Evolutionary conservation across 1,140 invertebrate species (phyloP).

Genomic region (Bombus consobrinus): DNA sequence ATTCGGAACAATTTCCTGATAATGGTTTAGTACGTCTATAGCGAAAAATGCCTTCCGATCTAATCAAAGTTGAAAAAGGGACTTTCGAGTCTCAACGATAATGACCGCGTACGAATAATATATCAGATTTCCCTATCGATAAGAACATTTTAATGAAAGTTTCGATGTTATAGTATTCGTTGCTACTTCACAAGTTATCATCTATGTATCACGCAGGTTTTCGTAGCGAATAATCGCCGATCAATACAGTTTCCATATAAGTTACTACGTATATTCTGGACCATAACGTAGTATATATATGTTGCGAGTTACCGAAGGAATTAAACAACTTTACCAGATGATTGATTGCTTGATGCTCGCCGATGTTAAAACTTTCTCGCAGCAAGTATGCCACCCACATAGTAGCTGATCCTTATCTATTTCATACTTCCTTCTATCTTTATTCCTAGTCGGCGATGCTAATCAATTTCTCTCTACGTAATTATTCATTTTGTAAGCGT

Average conservation of each 20-base stretch:
- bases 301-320: conserved; percentile 74
- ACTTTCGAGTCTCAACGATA: background rate
- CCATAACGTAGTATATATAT: conserved; percentile 46
- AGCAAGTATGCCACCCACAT: conserved; percentile 70
- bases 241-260: background rate
- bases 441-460: background rate
- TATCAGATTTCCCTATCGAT: too few species aligned
- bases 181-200: conserved; percentile 5
- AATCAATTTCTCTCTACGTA: conserved; percentile 20
- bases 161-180: background rate
- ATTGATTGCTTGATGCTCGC: conserved; percentile 76
- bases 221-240: background rate
- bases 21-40: conserved; percentile 12
- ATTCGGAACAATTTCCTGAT: conserved; percentile 31
- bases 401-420: conserved; percentile 58
- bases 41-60: background rate
- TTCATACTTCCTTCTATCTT: conserved; percentile 38
- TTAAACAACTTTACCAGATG: conserved; percentile 79
- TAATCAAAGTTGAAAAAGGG: background rate
- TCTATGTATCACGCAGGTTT: background rate
- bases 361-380: conserved; percentile 76
- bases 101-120: too few species aligned
- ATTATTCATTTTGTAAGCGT: conserved; percentile 28
- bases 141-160: background rate
- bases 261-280: background rate